A percentile compares a stretch with the other conserved stretches of the same genome.
These are phyloP conservation scores for Scaptomyza graminum DNA, from an alignment of 1,140 invertebrate species.

Conservation along the genomic window DNA sequence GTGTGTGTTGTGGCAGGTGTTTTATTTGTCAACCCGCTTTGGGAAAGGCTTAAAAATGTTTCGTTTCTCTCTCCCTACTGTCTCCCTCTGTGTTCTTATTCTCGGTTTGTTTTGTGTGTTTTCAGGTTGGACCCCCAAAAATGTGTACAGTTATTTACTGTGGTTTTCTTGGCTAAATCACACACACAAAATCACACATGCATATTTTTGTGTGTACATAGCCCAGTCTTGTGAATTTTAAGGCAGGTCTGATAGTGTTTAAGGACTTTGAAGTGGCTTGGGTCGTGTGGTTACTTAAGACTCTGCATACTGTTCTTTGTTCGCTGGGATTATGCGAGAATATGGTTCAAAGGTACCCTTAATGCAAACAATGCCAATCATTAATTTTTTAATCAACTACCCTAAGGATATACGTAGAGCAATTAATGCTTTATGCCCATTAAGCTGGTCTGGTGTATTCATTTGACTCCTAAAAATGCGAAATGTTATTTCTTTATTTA, in stretches of 20 bases:
- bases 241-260: conserved; percentile 45
- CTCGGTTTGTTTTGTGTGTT: conserved; percentile 39
- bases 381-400: neutral
- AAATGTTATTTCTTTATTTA: too few species aligned
- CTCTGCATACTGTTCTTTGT: conserved; percentile 17
- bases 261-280: conserved; percentile 59
- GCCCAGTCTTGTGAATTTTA: conserved; percentile 49
- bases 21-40: conserved; percentile 55
- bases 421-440: too few species aligned
- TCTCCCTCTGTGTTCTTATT: neutral
- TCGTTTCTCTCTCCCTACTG: conserved; percentile 13
- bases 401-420: neutral
- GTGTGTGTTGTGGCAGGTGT: conserved; percentile 53
- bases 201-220: neutral
- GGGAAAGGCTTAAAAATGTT: conserved; percentile 51
- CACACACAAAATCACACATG: conserved; percentile 6
- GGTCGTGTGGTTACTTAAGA: conserved; percentile 23
- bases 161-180: conserved; percentile 42
- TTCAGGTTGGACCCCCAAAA: conserved; percentile 36
- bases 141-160: conserved; percentile 50
- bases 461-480: too few species aligned
- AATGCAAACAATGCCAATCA: neutral
- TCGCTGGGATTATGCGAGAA: conserved; percentile 12
- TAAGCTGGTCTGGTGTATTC: too few species aligned
- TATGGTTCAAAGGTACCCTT: neutral